Base-by-base conservation (phyloP, 2,888 invertebrate genomes). In the Drosophila neutralis region DNA sequence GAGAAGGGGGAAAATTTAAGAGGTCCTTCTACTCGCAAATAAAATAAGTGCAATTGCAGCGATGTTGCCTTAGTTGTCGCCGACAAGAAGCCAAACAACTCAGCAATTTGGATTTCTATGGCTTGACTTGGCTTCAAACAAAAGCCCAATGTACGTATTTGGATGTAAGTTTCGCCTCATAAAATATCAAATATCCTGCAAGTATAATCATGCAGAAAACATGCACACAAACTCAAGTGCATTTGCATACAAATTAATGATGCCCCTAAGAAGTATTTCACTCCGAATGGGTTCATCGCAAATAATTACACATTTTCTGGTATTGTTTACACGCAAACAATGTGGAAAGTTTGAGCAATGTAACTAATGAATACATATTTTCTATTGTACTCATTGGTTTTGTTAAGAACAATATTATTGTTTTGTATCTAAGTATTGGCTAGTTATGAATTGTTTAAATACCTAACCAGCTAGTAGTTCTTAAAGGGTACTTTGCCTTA, bases 61-160 rank as follows among this genome's bases (percentile, higher is more conserved):
- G 52, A 57, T 72, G 52, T 59, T 69, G 38, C 51, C 59, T 58
- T 52, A 51, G 53, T 60, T 54, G 40, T 29, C 51, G 62, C 48
- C 38, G 72, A 31, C 51, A 45, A 24, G 76, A 80, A 78, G 67
- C 77, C 76, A 58, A 61, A 67, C 56, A 78, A 78, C 53, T 42
- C 8, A n/a, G 21, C 31, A 62, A 80, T 70, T 61, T 61, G 76
- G 27, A 62, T 63, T 80, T 61, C 49, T 71, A 76, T 38, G 71
- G 80, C 80, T 68, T 71, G 56, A 49, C 15, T 24, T 73, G 60
- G 27, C 21, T 35, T 36, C 24, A 36, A 42, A 64, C 57, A 65
- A 63, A 35, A 38, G 31, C 29, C 11, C 56, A 21, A 29, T 27
- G 45, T 61, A 40, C 29, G 48, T 48, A 74, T 65, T 65, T 64